Evolutionary conservation across 1,140 invertebrate genomes (phyloP).

Genomic region (Polypedilum vanderplanki): DNA sequence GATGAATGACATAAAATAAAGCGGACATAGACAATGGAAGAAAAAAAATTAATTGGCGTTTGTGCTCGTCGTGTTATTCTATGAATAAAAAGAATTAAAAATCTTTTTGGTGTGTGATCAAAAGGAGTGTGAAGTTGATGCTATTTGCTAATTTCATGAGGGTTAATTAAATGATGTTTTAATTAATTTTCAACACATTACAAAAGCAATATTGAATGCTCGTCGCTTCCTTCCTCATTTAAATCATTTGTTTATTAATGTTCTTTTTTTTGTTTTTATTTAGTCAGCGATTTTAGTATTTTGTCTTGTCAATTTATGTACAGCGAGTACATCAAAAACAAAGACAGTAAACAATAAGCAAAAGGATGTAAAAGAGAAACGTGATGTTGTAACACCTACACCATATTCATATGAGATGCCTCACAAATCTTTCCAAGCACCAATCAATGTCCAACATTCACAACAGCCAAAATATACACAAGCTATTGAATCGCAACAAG

Average conservation of each 20-base stretch:
- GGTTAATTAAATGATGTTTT: background rate
- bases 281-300: background rate
- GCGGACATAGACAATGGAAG: conserved; percentile 1
- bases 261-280: background rate
- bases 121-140: too few species aligned
- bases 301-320: background rate
- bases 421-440: background rate
- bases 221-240: background rate
- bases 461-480: background rate
- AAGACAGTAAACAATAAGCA: background rate
- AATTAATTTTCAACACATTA: background rate
- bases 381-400: background rate
- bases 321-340: background rate
- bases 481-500: background rate
- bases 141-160: background rate
- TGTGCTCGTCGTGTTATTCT: background rate
- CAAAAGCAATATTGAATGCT: background rate
- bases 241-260: background rate
- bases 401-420: background rate
- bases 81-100: background rate
- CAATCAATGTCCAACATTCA: background rate
- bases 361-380: background rate
- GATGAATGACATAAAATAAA: background rate
- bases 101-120: too few species aligned
- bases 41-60: conserved; percentile 1